These are phyloP conservation scores for Drosophila eugracilis DNA, from an alignment of 1,140 invertebrate genomes.

Conservation along the genomic window DNA sequence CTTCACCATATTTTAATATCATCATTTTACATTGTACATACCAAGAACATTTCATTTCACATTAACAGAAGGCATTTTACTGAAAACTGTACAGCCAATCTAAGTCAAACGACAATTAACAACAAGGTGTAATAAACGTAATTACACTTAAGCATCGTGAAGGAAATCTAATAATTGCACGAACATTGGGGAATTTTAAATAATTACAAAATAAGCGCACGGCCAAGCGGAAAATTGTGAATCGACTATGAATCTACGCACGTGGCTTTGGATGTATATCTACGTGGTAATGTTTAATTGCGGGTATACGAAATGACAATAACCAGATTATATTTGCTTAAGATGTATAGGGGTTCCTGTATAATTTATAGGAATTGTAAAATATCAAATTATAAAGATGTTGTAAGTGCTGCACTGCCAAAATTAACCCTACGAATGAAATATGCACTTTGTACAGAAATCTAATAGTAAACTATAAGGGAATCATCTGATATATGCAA, in stretches of 20 bases:
- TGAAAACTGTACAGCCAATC: slow-evolving; percentile 27
- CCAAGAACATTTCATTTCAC: slow-evolving; percentile 12
- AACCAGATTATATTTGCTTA: too few relatives aligned
- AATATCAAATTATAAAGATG: slow-evolving; percentile 10
- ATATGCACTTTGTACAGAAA: slow-evolving; percentile 35
- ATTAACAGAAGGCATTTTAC: slow-evolving; percentile 13
- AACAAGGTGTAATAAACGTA: slow-evolving; percentile 34
- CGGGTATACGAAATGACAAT: too few relatives aligned
- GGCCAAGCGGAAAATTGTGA: slow-evolving; percentile 13
- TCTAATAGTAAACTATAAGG: slow-evolving; percentile 15
- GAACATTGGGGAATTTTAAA: slow-evolving; percentile 8
- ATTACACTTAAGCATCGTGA: background rate
- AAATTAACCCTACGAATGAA: slow-evolving; percentile 26
- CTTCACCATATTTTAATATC: background rate
- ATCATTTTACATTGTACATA: slow-evolving; percentile 38
- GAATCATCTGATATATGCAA: too few relatives aligned
- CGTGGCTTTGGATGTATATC: slow-evolving; percentile 1
- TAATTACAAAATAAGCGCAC: too few relatives aligned
- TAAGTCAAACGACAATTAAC: slow-evolving; percentile 15
- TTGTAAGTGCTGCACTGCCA: slow-evolving; percentile 19
- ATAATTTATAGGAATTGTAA: slow-evolving; percentile 9
- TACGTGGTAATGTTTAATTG: background rate
- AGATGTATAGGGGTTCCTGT: background rate
- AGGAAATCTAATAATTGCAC: slow-evolving; percentile 12
- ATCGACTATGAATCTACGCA: slow-evolving; percentile 11